Percentiles rank a stretch among this genome's conserved stretches.
phyloP scores from a whole-genome alignment of 2,888 invertebrate species.

The Nasonovia ribisnigri region DNA sequence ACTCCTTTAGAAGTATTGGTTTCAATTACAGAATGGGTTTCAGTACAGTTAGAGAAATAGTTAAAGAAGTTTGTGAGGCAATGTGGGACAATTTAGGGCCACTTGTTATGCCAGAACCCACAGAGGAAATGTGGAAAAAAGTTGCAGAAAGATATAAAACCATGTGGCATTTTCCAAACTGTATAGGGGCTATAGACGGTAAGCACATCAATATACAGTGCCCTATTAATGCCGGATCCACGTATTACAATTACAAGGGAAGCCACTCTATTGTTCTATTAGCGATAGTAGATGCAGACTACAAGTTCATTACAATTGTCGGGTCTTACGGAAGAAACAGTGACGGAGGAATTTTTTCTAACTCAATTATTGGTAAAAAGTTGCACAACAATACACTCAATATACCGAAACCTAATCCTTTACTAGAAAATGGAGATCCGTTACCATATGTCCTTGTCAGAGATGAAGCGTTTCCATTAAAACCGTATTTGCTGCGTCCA shows the following conservation, averaged over 20 bases:
- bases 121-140: conserved; percentile 40
- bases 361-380: conserved; percentile 45
- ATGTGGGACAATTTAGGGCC: conserved; percentile 40
- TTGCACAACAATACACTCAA: conserved; percentile 30
- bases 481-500: conserved; percentile 15
- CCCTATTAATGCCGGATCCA: conserved; percentile 35
- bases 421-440: conserved; percentile 10
- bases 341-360: conserved; percentile 44
- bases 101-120: conserved; percentile 30
- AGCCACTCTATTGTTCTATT: conserved; percentile 21
- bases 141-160: conserved; percentile 41
- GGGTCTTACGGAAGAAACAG: conserved; percentile 24
- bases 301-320: conserved; percentile 31
- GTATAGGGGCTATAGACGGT: conserved; percentile 32
- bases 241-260: conserved; percentile 36
- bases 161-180: conserved; percentile 48
- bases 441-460: conserved; percentile 28
- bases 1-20: conserved; percentile 66
- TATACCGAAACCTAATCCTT: neutral
- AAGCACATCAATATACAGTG: conserved; percentile 37
- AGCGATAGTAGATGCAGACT: conserved; percentile 25
- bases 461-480: conserved; percentile 47
- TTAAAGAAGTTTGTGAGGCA: conserved; percentile 65
- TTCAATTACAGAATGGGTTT: conserved; percentile 67
- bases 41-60: conserved; percentile 67